Evolutionary conservation across 2,888 invertebrate genomes (phyloP).

Genomic region (Pammene fasciana): DNA sequence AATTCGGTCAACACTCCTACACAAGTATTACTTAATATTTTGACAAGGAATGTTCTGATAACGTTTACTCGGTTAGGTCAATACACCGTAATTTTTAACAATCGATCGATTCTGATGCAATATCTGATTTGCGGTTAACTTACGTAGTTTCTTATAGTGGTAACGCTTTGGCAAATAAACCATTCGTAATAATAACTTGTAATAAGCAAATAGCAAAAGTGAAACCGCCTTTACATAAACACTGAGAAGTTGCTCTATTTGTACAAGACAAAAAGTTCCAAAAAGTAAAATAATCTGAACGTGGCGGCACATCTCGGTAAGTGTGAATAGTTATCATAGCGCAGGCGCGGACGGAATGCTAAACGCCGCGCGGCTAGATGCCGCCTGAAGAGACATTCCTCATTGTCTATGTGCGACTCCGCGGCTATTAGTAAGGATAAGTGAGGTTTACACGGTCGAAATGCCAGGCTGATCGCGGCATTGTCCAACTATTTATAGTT

Average conservation of each 20-base stretch:
- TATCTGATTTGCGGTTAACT: conserved; percentile 23
- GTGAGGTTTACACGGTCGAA: conserved; percentile 36
- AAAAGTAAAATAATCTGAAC: conserved; percentile 36
- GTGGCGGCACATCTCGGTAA: conserved; percentile 24
- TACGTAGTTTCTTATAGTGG: conserved; percentile 1
- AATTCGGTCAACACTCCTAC: conserved; percentile 33
- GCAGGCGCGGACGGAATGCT: conserved; percentile 34
- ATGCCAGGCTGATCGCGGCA: conserved; percentile 29
- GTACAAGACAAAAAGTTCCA: conserved; percentile 36
- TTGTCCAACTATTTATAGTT: conserved; percentile 30
- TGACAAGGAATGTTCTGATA: conserved; percentile 21
- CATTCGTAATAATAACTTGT: neutral
- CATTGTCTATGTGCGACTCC: conserved; percentile 35
- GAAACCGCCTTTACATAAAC: conserved; percentile 37
- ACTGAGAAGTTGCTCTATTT: conserved; percentile 36
- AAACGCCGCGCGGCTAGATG: conserved; percentile 31
- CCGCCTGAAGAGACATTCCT: conserved; percentile 38
- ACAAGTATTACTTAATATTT: conserved; percentile 28
- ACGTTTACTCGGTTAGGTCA: neutral
- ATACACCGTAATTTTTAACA: conserved; percentile 11
- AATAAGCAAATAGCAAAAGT: conserved; percentile 31
- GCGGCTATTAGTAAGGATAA: conserved; percentile 37
- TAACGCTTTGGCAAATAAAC: conserved; percentile 2
- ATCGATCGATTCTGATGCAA: conserved; percentile 23
- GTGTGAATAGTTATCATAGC: conserved; percentile 41